Base-by-base conservation (phyloP, 2,888 invertebrate genomes). In the Drosophila trichaetosa region DNA sequence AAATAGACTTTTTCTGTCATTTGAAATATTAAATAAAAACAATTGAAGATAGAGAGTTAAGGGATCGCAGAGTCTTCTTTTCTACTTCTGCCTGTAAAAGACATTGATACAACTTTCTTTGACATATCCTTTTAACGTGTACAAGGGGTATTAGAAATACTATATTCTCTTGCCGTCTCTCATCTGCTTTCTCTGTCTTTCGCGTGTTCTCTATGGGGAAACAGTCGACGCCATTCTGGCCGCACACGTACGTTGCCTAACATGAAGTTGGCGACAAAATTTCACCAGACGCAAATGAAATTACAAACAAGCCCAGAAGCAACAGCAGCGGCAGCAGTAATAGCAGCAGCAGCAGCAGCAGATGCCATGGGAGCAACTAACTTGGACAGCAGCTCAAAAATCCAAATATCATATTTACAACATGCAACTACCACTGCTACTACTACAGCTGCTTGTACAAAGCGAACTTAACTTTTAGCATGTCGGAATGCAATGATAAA, bases 381-480 rank as follows among this genome's bases (percentile, higher is more conserved):
- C 64, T 79, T 80, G 65, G 68, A 65, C 59, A 60, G 59, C 68
- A 80, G 73, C 89, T 79, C 81, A 80, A 87, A 89, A 84, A 79
- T 84, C 83, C 89, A 80, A 86, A 89, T 87, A 86, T 86, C 85
- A 85, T 86, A 89, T 89, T 86, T 86, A 87, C 85, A 89, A 69
- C 87, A 82, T 76, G 71, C 82, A 72, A 73, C 72, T 27, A 29
- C 56, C 3, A 56, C n/a, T 27, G 40, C 56, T 7, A 11, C n/a
- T 24, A 27, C 27, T 16, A 16, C 27, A 29, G 8, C 54, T 64
- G 64, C 69, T 57, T 42, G 54, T 66, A 63, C 60, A 71, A 63
- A 72, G 62, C 64, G 34, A 65, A 52, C 31, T 52, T 61, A 71
- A 59, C 42, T 71, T 52, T 61, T 59, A 62, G 34, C 64, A 69